Evolutionary conservation across 2,888 invertebrate genomes (phyloP), one percentile per base, ranked within the genome.

Genomic region (Himalopsyche tibetana): DNA sequence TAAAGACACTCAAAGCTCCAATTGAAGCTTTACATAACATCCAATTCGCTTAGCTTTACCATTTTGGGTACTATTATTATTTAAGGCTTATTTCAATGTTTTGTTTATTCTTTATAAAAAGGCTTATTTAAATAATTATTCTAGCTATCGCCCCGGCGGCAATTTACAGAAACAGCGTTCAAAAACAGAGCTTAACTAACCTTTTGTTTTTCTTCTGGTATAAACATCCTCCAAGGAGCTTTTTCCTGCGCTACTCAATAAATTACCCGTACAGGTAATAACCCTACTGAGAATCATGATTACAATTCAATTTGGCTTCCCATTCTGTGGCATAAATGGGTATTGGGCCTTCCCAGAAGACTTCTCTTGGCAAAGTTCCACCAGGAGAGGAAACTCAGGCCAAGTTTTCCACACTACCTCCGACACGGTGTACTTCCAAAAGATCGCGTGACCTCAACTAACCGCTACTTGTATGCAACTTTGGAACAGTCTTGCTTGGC

Each of bases 341-440:
- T 28, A 63, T 6, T 5, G 11, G 63, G 9, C 8, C 9, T 28
- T 63, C 63, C 63, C 63, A 28, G 63, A 19, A 63, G 63, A 8
- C 63, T 63, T 0, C 11, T 63, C 28, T 63, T 63, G 63, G 63
- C 63, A 63, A 63, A 8, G 19, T 63, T 63, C 63, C 63, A 63
- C 63, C n/a, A 63, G 63, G 63, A 63, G 19, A 19, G 63, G 63
- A 63, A 63, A 63, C 63, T 19, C 63, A 63, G 19, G 63, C 63
- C 63, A 63, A 63, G 63, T 63, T 63, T 63, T 63, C n/a, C 5
- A 0, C 56, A 56, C 56, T 56, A 55, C 56, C 2, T 4, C 56
- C 17, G 63, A 63, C 63, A 63, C n/a, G 8, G 63, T 63, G 28
- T 63, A 28, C 63, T 28, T 28, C 28, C 19, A 2, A 11, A 19